phyloP scores from a whole-genome alignment of 2,113 vertebrate genomes.

The Dasyurus viverrinus region DNA sequence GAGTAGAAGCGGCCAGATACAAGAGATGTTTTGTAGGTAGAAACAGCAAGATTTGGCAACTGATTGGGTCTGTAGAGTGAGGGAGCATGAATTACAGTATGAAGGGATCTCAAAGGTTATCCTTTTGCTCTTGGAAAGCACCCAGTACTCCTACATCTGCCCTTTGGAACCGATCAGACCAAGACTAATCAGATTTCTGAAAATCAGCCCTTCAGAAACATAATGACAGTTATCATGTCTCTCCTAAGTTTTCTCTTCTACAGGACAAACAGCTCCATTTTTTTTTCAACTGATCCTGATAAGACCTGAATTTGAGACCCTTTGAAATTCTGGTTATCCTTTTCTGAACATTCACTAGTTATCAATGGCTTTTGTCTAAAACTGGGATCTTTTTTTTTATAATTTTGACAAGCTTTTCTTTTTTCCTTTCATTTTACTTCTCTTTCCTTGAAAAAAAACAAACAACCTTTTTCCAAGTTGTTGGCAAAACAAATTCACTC shows the following conservation, averaged over 20 bases:
- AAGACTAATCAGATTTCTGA: too few relatives aligned
- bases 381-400: background rate
- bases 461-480: background rate
- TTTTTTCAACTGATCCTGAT: background rate
- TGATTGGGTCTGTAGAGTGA: too few relatives aligned
- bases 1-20: too few relatives aligned
- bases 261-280: background rate
- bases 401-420: background rate
- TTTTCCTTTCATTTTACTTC: background rate
- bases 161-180: too few relatives aligned
- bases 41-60: too few relatives aligned
- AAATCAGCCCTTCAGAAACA: too few relatives aligned
- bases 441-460: background rate
- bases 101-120: too few relatives aligned
- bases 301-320: background rate
- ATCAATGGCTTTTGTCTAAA: background rate
- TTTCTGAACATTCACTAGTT: background rate
- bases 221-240: too few relatives aligned
- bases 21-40: too few relatives aligned
- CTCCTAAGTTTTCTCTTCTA: background rate
- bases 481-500: background rate
- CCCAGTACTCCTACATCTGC: too few relatives aligned
- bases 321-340: background rate
- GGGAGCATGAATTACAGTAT: too few relatives aligned
- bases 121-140: too few relatives aligned